Evolutionary conservation across 2,797 vertebrate genomes (phyloP).

Genomic region (Tarsius wallacei): DNA sequence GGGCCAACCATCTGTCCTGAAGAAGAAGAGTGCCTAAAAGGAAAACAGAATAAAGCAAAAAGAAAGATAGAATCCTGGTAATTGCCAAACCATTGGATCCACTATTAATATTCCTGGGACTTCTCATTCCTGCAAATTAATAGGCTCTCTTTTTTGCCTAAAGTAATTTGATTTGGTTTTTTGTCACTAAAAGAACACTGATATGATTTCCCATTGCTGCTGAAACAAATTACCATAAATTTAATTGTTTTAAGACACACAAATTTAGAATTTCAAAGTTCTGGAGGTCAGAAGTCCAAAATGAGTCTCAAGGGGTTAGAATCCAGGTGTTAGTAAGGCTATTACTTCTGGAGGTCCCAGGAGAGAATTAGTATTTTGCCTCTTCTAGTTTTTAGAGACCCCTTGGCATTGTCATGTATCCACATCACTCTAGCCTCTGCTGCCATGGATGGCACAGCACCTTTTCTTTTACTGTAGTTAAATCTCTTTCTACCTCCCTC

Average conservation of each 20-base stretch:
- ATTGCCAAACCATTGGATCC: neutral
- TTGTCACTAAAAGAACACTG: neutral
- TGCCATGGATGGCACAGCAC: neutral
- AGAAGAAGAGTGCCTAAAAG: neutral
- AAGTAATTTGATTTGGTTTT: neutral
- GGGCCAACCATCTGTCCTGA: neutral
- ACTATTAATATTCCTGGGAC: neutral
- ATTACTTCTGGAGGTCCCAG: neutral
- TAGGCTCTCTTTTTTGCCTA: neutral
- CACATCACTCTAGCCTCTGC: neutral
- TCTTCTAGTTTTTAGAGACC: neutral
- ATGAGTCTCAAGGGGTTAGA: neutral
- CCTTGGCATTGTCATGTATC: neutral
- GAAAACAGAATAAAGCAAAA: neutral
- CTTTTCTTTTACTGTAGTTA: neutral
- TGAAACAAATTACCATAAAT: neutral
- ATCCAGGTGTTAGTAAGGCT: neutral
- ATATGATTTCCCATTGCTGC: neutral
- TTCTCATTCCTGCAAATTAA: neutral
- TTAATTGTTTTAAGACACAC: neutral
- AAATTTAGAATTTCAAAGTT: neutral
- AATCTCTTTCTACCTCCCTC: neutral
- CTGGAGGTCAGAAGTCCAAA: neutral
- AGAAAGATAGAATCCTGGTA: neutral
- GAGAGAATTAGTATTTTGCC: neutral